Conservation (phyloP, 2,797 vertebrate species). For the Schizopygopsis pylzovi region DNA sequence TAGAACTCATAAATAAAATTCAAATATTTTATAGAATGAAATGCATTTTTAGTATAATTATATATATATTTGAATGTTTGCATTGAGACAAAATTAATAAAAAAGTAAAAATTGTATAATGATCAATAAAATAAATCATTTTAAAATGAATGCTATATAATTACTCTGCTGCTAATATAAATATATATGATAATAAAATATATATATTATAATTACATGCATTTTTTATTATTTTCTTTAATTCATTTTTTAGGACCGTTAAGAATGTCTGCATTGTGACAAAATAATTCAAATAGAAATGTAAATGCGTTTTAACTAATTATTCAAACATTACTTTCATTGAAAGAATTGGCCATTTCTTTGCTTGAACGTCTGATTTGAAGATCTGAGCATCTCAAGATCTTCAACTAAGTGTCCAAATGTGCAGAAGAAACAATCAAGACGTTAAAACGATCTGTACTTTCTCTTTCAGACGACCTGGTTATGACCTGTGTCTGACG, state of each 20-base stretch:
- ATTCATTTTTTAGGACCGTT: background rate
- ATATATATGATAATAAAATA: background rate
- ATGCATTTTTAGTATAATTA: no score
- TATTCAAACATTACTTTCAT: background rate
- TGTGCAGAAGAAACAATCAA: background rate
- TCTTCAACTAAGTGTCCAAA: background rate
- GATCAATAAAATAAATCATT: no score
- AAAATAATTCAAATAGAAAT: background rate
- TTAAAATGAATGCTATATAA: no score
- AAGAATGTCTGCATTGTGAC: background rate
- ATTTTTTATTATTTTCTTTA: background rate
- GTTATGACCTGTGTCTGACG: background rate
- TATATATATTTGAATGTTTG: no score
- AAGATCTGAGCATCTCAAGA: background rate
- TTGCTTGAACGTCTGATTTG: background rate
- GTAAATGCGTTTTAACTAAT: background rate
- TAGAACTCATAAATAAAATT: background rate
- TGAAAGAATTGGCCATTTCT: background rate
- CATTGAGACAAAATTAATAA: no score
- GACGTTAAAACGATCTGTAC: background rate
- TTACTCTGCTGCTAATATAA: no score
- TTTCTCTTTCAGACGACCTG: background rate
- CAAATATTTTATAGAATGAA: no score
- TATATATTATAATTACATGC: background rate
- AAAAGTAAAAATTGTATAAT: no score